Evolutionary conservation across 2,888 invertebrate genomes (phyloP).

Genomic region (Eurois occulta): DNA sequence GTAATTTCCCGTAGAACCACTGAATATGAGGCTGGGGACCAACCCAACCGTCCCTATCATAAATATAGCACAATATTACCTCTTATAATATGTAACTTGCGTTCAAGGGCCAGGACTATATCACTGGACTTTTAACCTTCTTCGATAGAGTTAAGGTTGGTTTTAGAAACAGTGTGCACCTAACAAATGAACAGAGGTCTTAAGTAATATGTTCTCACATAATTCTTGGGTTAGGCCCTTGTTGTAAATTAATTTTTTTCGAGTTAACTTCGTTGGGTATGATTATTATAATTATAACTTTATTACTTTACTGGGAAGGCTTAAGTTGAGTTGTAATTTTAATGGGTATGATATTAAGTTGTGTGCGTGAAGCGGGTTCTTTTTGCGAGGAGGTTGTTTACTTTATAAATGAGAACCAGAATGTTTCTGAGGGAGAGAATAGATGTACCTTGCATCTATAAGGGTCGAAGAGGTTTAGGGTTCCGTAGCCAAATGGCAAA

Average conservation of each 20-base stretch:
- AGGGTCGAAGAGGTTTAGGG: too few species aligned
- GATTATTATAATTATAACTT: constrained; percentile 49
- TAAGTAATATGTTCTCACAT: constrained; percentile 69
- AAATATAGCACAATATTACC: constrained; percentile 76
- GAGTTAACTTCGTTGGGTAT: constrained; percentile 43
- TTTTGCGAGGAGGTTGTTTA: background rate
- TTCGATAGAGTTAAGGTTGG: background rate
- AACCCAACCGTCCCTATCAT: constrained; percentile 72
- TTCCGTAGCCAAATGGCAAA: too few species aligned
- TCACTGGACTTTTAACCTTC: constrained; percentile 25
- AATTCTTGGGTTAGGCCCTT: constrained; percentile 59
- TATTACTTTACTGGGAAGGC: constrained; percentile 40
- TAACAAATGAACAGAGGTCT: constrained; percentile 64
- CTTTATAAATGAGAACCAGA: background rate
- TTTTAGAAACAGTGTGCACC: background rate
- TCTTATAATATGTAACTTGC: constrained; percentile 61
- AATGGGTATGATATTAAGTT: constrained; percentile 7
- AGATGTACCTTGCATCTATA: background rate
- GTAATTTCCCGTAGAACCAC: constrained; percentile 79
- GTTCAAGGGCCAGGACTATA: constrained; percentile 36
- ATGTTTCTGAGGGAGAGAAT: background rate
- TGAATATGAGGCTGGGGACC: constrained; percentile 78
- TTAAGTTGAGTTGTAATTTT: constrained; percentile 38
- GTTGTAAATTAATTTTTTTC: constrained; percentile 62
- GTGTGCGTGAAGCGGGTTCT: background rate